Base-by-base conservation (phyloP, 2,888 invertebrate genomes). In the Dexiosoma caninum region DNA sequence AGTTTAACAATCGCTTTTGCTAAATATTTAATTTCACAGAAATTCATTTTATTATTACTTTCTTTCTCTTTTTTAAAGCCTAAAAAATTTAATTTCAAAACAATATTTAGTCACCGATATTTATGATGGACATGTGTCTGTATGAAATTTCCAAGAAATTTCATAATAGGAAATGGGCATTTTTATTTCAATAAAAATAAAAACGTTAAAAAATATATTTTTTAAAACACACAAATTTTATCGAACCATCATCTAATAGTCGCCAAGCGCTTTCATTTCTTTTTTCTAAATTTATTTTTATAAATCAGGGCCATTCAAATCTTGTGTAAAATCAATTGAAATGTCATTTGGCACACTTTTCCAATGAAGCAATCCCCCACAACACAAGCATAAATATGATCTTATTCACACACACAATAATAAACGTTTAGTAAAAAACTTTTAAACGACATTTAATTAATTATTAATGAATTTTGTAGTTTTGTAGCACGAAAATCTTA, bases 281-380 rank as follows among this genome's bases (percentile, higher is more conserved):
- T 62, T 35, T 14, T 57, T 53, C 27, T 60, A 49, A 57, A 72
- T 72, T 55, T 71, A 55, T 67, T 77, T 57, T 51, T 57, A 81
- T 46, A 69, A 40, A 81, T 74, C 77, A 77, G 69, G 81, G 77
- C 46, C 81, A 51, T 74, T 69, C 37, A 72, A 64, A 57, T 62
- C 67, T 64, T 72, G 55, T 77, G 77, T 59, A 69, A 49, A 77
- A 77, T 81, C 72, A 64, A 81, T 81, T 77, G 51, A 81, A 77
- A 77, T 70, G 66, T 60, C 75, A 80, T 76, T 80, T 80, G 80
- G 80, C 80, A 80, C 80, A 80, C 80, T 80, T 80, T 80, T 75
- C 27, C 62, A 57, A 69, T 69, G 46, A 49, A 53, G 37, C 51
- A 67, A 55, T 14, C 60, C 55, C 44, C 23, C 55, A 35, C 35